A percentile compares a stretch with the other conserved stretches of the same genome.
These are phyloP conservation scores for Spinus olivaceus DNA, from an alignment of 2,797 vertebrate genomes.

Conservation along the genomic window DNA sequence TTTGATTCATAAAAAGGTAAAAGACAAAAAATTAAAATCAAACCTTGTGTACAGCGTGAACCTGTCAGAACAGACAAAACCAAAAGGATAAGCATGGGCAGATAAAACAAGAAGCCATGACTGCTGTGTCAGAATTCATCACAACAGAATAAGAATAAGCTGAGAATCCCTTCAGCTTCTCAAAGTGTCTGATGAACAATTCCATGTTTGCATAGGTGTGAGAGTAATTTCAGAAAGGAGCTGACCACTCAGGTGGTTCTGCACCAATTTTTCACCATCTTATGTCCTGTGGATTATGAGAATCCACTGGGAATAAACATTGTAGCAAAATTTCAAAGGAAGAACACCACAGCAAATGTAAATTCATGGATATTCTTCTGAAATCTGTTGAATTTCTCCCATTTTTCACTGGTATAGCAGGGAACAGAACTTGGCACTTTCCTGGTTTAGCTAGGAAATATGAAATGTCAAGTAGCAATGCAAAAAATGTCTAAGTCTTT, in stretches of 20 bases:
- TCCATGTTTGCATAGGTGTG: background rate
- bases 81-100: background rate
- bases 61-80: background rate
- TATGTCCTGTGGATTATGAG: background rate
- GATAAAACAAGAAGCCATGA: background rate
- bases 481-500: background rate
- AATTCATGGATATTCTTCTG: background rate
- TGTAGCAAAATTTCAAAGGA: background rate
- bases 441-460: background rate
- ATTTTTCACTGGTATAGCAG: background rate
- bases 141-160: background rate
- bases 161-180: background rate
- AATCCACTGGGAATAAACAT: background rate
- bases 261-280: background rate
- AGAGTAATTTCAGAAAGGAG: background rate
- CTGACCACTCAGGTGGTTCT: background rate
- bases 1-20: background rate
- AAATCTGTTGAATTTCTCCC: background rate
- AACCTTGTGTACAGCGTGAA: rapidly evolving
- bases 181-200: background rate
- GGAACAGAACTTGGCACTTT: background rate
- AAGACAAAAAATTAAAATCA: background rate
- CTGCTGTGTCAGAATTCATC: background rate
- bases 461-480: background rate
- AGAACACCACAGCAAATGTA: background rate